These are phyloP conservation scores for Pogonognathellus flavescens DNA, from an alignment of 1,140 invertebrate species.

Conservation along the genomic window DNA sequence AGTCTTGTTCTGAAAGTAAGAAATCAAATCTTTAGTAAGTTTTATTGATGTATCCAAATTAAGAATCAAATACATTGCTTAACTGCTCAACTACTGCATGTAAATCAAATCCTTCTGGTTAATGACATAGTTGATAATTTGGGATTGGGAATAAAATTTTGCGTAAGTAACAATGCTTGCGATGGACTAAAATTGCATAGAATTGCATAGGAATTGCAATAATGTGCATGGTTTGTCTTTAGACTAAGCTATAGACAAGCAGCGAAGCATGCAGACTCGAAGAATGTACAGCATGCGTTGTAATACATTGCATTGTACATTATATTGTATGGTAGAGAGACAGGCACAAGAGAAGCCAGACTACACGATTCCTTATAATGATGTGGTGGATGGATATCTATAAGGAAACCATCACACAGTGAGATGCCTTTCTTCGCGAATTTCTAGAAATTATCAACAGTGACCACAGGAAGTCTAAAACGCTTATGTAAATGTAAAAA, in stretches of 20 bases:
- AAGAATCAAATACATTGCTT: too few species aligned
- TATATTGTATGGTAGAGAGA: constrained; percentile 9
- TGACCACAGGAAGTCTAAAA: not conserved
- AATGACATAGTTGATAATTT: too few species aligned
- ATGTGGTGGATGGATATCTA: not conserved
- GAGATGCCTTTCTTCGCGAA: not conserved
- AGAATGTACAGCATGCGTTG: constrained; percentile 16
- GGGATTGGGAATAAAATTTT: too few species aligned
- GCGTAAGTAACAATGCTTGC: too few species aligned
- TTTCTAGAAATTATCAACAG: not conserved
- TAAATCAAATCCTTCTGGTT: too few species aligned
- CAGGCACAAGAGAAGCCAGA: constrained; percentile 32
- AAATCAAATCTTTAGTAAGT: too few species aligned
- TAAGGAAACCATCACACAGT: too few species aligned
- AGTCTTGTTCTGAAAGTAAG: too few species aligned
- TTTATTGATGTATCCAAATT: too few species aligned
- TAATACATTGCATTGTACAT: constrained; percentile 34
- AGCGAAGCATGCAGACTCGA: constrained; percentile 36
- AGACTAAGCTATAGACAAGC: not conserved
- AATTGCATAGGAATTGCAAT: not conserved
- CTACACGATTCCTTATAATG: constrained; percentile 32
- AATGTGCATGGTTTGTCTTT: constrained; percentile 12
- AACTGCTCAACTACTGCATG: too few species aligned
- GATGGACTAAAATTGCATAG: not conserved
- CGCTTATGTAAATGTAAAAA: not conserved